These are phyloP conservation scores for Acrossocheilus wenchowensis DNA, from an alignment of 2,797 vertebrate genomes.

Conservation along the genomic window DNA sequence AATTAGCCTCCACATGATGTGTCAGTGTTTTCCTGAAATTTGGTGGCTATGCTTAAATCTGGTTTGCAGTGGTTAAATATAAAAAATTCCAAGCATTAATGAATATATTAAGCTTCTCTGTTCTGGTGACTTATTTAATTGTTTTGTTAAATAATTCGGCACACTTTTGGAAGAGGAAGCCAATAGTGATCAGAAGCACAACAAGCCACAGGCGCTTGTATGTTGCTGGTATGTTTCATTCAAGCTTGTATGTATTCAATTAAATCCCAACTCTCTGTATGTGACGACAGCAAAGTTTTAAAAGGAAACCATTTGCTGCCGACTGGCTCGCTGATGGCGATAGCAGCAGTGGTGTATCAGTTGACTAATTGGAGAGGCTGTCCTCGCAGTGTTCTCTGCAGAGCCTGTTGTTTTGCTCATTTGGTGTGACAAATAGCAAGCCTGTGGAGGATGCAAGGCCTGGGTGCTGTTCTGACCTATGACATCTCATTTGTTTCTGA, in stretches of 20 bases:
- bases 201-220: conserved; percentile 4
- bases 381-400: conserved; percentile 51
- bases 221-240: conserved; percentile 8
- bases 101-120: not conserved
- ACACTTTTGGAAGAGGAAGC: not conserved
- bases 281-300: conserved; percentile 33
- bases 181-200: conserved; percentile 14
- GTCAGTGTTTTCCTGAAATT: conserved; percentile 33
- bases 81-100: conserved; percentile 8
- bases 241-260: conserved; percentile 43
- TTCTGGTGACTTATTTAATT: conserved; percentile 21
- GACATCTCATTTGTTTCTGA: conserved; percentile 72
- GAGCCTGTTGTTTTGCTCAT: conserved; percentile 68
- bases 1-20: conserved; percentile 38
- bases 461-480: conserved; percentile 67
- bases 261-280: conserved; percentile 40
- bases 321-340: conserved; percentile 45
- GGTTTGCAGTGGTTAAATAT: conserved; percentile 3
- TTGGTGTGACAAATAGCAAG: conserved; percentile 71
- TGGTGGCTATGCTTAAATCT: conserved; percentile 32
- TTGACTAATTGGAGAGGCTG: conserved; percentile 65
- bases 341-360: conserved; percentile 54
- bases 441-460: conserved; percentile 69
- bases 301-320: conserved; percentile 34
- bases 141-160: conserved; percentile 9